Conservation (phyloP, 2,113 vertebrate species). For the Pelobates fuscus region DNA sequence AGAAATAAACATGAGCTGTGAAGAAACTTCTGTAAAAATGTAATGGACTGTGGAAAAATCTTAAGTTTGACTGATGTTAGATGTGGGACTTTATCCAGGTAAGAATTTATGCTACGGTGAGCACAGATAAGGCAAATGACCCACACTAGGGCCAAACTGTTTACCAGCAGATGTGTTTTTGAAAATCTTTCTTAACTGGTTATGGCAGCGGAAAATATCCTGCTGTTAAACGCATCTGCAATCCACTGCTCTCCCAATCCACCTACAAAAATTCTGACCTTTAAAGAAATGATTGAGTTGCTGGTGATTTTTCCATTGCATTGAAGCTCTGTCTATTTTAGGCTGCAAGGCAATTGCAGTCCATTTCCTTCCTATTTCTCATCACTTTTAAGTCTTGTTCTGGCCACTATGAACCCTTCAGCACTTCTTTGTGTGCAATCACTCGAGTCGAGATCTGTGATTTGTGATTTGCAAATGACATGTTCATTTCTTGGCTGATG, state of each 20-base stretch:
- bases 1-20: conserved; percentile 23
- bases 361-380: conserved; percentile 88
- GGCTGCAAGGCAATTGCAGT: conserved; percentile 86
- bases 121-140: conserved; percentile 87
- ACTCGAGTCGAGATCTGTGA: conserved; percentile 86
- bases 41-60: conserved; percentile 70
- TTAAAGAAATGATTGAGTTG: conserved; percentile 93
- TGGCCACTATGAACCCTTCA: conserved; percentile 84
- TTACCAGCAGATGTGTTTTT: conserved; percentile 96
- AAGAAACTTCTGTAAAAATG: conserved; percentile 68
- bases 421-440: conserved; percentile 89
- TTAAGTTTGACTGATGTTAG: conserved; percentile 77
- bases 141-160: conserved; percentile 94
- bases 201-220: conserved; percentile 97
- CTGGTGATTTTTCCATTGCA: conserved; percentile 79
- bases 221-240: conserved; percentile 95
- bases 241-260: conserved; percentile 83
- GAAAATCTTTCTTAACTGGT: conserved; percentile 94
- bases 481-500: conserved; percentile 84
- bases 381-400: conserved; percentile 90
- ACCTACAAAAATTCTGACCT: conserved; percentile 95
- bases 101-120: conserved; percentile 81
- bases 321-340: conserved; percentile 86
- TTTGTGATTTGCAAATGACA: conserved; percentile 96
- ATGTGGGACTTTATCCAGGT: conserved; percentile 80